Conservation (phyloP, 2,113 vertebrate species). For the Atlantisia rogersi region DNA sequence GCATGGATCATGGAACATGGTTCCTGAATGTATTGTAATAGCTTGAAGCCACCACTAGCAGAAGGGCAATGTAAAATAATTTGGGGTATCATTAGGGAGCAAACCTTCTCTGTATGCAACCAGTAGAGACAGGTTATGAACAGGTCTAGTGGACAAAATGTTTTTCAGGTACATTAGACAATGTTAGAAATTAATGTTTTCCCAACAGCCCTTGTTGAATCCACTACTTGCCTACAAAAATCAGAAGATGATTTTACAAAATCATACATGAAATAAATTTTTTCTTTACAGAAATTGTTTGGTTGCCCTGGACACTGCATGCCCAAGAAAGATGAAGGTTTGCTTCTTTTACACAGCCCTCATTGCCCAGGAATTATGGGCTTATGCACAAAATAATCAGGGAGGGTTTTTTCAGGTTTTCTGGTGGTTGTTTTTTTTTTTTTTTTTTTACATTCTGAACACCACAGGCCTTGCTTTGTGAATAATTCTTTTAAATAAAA, state of each 20-base stretch:
- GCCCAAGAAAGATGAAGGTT: neutral
- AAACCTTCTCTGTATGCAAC: neutral
- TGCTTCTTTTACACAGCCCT: neutral
- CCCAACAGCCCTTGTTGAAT: neutral
- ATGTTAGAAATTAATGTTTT: neutral
- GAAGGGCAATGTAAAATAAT: neutral
- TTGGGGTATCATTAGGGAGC: neutral
- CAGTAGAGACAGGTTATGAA: accelerated
- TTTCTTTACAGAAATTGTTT: neutral
- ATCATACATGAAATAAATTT: neutral
- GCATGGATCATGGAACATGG: neutral
- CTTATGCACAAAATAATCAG: neutral
- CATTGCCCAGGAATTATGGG: neutral
- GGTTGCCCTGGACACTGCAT: neutral
- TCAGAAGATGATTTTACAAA: neutral
- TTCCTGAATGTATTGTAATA: neutral
- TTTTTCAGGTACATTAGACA: neutral
- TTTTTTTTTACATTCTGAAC: neutral
- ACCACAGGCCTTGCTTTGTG: accelerated
- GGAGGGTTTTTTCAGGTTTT: too few relatives aligned
- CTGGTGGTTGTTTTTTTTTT: too few relatives aligned
- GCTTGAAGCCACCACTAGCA: neutral
- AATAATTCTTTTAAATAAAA: neutral
- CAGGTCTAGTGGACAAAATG: neutral
- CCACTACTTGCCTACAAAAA: neutral